Base-by-base conservation (phyloP, 2,888 invertebrate species). In the Brenthis hecate region DNA sequence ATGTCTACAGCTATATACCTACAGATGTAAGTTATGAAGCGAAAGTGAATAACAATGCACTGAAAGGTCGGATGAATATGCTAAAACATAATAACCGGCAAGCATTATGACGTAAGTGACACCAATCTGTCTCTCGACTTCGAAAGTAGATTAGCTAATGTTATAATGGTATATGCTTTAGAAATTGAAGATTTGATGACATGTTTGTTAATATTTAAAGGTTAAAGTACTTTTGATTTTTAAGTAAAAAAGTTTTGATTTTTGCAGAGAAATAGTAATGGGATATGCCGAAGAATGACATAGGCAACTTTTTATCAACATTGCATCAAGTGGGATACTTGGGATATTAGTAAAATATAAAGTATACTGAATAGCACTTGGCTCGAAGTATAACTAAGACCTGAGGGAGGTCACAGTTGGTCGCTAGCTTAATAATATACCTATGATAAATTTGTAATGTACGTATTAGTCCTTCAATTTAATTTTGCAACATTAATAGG, bases 41-140 rank as follows among this genome's bases (percentile, higher is more conserved):
- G 72, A 75, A 75, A 75, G 74, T 72, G 61, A 61, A 72, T 64
- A 63, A 70, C 70, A 68, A 72, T 66, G 61, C 63, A 53, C 61
- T 67, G 56, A 75, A 76, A 76, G 75, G 75, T 77, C 72, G 70
- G 73, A 72, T 70, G 72, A 73, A 69, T 71, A 69, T 70, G 71
- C 70, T 71, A 71, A 74, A 70, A 71, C 60, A 66, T 66, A 71
- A 72, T 68, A 74, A 70, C 73, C 65, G 73, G 71, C 65, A 64
- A 63, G 70, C 69, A 67, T 56, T 58, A 69, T 76, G 76, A 77
- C 70, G 76, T 73, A 77, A 75, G 63, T 58, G 74, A 74, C 74
- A 73, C 66, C 69, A 70, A 73, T 74, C 65, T 65, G 62, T 69
- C 65, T 70, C 48, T 56, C 61, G 43, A 19, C 67, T 62, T 74